A percentile compares a stretch with the other conserved stretches of the same genome.
phyloP scores from a whole-genome alignment of 2,797 vertebrate genomes.

The Acridotheres tristis region DNA sequence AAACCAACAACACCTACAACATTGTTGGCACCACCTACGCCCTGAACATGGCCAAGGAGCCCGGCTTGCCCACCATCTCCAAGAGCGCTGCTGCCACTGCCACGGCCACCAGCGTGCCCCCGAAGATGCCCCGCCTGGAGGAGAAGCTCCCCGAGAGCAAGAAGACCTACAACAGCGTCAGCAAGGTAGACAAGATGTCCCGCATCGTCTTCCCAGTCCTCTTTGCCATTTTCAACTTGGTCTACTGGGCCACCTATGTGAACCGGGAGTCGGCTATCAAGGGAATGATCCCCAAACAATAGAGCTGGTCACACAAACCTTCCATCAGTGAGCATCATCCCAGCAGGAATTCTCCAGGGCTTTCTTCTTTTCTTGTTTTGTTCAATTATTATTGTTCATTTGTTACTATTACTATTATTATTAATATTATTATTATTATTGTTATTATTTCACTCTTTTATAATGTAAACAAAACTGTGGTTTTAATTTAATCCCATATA shows the following conservation, averaged over 20 bases:
- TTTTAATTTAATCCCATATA: slow-evolving; percentile 17
- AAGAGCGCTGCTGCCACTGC: slow-evolving; percentile 81
- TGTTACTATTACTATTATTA: neutral
- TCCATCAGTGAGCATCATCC: slow-evolving; percentile 52
- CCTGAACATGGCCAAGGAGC: slow-evolving; percentile 93
- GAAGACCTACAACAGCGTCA: slow-evolving; percentile 98
- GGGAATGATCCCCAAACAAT: slow-evolving; percentile 91
- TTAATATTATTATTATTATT: neutral
- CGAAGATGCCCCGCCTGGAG: slow-evolving; percentile 84
- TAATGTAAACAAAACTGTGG: slow-evolving; percentile 51
- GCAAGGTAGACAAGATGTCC: slow-evolving; percentile 99
- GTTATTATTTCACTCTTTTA: slow-evolving; percentile 1
- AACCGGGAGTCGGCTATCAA: slow-evolving; percentile 95
- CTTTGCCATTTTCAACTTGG: slow-evolving; percentile 98
- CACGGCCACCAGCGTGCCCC: slow-evolving; percentile 68
- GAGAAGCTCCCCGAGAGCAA: slow-evolving; percentile 88
- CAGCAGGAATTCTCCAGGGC: slow-evolving; percentile 52
- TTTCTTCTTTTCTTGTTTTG: slow-evolving; percentile 36
- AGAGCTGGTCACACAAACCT: slow-evolving; percentile 61
- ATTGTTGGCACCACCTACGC: slow-evolving; percentile 97
- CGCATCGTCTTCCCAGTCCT: slow-evolving; percentile 98
- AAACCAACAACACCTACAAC: slow-evolving; percentile 97
- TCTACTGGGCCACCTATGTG: slow-evolving; percentile 98
- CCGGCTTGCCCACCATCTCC: slow-evolving; percentile 90
- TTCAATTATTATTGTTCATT: slow-evolving; percentile 16